Evolutionary conservation across 2,797 vertebrate species (phyloP).

Genomic region (Carcharodon carcharias): DNA sequence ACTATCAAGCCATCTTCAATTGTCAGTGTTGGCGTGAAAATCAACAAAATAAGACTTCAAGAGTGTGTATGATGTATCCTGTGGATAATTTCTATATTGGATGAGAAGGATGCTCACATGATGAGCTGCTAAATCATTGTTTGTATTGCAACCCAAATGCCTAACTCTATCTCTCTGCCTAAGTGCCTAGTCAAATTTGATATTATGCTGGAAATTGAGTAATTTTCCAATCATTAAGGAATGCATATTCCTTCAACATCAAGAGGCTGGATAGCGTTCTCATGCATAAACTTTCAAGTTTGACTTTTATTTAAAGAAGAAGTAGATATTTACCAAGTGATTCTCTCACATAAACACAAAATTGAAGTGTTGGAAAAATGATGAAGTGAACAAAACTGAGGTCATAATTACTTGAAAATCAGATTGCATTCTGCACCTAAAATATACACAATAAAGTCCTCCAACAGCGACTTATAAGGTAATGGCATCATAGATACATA

Average conservation of each 20-base stretch:
- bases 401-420: not conserved
- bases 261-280: not conserved
- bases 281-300: not conserved
- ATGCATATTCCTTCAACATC: constrained; percentile 22
- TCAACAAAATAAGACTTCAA: not conserved
- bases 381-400: not conserved
- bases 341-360: not conserved
- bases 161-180: not conserved
- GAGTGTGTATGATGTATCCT: not conserved
- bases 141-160: not conserved
- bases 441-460: not conserved
- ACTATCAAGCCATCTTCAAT: not conserved
- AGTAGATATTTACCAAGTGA: constrained; percentile 21
- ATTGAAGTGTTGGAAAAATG: not conserved
- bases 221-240: constrained; percentile 25
- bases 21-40: not conserved
- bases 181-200: constrained; percentile 28
- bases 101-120: not conserved
- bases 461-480: not conserved
- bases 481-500: not conserved
- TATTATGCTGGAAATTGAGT: constrained; percentile 24
- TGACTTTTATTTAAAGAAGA: not conserved
- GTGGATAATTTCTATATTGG: not conserved
- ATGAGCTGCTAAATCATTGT: constrained; percentile 5
- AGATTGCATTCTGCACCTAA: not conserved